Evolutionary conservation across 2,888 invertebrate species (phyloP).

Genomic region (Epicampocera succincta): DNA sequence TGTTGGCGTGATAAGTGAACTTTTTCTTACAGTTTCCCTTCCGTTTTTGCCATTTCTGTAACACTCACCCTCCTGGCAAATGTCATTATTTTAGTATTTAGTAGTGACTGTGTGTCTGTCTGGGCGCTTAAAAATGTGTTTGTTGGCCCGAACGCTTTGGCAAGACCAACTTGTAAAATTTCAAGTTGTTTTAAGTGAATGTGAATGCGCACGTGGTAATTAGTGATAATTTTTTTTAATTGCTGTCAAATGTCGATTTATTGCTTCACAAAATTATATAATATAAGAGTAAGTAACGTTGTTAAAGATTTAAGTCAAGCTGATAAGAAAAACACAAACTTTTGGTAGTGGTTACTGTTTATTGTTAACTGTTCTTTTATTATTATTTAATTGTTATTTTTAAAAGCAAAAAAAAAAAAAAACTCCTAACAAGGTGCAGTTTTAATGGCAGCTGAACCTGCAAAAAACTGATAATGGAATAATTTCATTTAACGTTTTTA

Average conservation of each 20-base stretch:
- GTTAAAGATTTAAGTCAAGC: constrained; percentile 40
- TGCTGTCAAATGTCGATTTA: constrained; percentile 80
- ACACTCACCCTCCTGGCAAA: constrained; percentile 1
- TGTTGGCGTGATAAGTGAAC: constrained; percentile 63
- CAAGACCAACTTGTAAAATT: constrained; percentile 57
- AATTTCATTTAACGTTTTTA: constrained; percentile 24
- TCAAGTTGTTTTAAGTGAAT: constrained; percentile 69
- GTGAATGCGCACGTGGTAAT: constrained; percentile 78
- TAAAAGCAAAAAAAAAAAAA: no score
- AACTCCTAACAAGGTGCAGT: constrained; percentile 53
- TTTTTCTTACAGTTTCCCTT: constrained; percentile 38
- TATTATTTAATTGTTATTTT: constrained; percentile 21
- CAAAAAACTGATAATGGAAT: constrained; percentile 39
- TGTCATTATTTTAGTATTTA: constrained; percentile 45
- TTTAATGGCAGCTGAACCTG: constrained; percentile 38
- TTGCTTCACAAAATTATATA: constrained; percentile 54
- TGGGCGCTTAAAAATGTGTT: constrained; percentile 36
- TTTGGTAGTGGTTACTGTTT: constrained; percentile 11
- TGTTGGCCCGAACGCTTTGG: constrained; percentile 20
- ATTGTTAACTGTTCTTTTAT: constrained; percentile 23
- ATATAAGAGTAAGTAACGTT: constrained; percentile 1
- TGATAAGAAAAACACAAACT: constrained; percentile 51
- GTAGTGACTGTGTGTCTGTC: constrained; percentile 29
- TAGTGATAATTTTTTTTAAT: constrained; percentile 80
- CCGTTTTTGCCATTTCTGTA: not conserved